Evolutionary conservation across 2,113 vertebrate genomes (phyloP), one percentile per base, ranked within the genome.

Genomic region (Clarias magur): DNA sequence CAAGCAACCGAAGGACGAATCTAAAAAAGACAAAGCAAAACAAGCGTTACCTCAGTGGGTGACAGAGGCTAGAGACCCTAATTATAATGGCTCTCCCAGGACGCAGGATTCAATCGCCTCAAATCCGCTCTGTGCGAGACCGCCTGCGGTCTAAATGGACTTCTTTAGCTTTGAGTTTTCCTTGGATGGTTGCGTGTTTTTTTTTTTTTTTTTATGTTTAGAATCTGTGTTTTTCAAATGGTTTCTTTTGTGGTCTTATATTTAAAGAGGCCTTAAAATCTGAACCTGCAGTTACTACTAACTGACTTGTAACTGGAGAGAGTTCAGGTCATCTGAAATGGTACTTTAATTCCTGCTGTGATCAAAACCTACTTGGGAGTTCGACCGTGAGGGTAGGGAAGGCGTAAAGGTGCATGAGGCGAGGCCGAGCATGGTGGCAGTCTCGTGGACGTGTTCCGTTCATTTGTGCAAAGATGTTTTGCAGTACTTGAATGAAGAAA

Each of bases 211-310:
- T 92, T 92, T 89, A 89, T 88, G 59, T 90, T 76, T 85, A 30
- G 68, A 89, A 75, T 13, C 84, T 53, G 85, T 82, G 34, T 82
- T 82, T 87, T 75, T 53, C 23, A 54, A 76, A 63, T 87, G 91
- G 86, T 92, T 94, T 89, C 90, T 88, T 92, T 93, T 79, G 90
- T 79, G 89, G 96, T 96, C 95, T 94, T 95, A 82, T 38, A 17
- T 90, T 93, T 95, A 93, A 94, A 93, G 95, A 96, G 96, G 96
- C 96, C 96, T 95, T 95, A 94, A 90, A 91, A 93, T 84, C 96
- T 95, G 94, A 94, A 92, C 89, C 94, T n/a, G 63, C 60, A 83
- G 86, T 89, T 85, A 54, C 83, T 89, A 87, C 89, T 93, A 91
- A 92, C 92, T 83, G 88, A 92, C 94, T 93, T 88, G 93, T 89